Percentiles rank a stretch among this genome's conserved stretches.
phyloP scores from a whole-genome alignment of 2,888 invertebrate species.

The Pollenia angustigena region DNA sequence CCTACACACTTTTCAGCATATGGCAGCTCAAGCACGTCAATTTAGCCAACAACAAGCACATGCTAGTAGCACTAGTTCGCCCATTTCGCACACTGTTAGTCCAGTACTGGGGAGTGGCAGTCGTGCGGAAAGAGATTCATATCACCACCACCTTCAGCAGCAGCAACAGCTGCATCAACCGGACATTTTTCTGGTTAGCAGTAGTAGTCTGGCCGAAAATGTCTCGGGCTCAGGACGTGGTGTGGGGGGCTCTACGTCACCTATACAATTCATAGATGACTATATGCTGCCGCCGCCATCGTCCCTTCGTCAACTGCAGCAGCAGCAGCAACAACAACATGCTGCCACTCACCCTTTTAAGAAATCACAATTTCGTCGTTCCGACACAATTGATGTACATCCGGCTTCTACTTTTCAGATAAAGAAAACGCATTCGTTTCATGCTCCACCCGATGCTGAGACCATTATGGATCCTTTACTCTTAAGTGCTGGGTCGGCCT shows the following conservation, averaged over 20 bases:
- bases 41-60: conserved; percentile 74
- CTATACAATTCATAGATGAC: conserved; percentile 78
- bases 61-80: conserved; percentile 80
- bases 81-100: conserved; percentile 81
- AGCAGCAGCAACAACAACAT: conserved; percentile 75
- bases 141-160: conserved; percentile 65
- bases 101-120: conserved; percentile 78
- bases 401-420: conserved; percentile 84
- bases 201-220: conserved; percentile 82
- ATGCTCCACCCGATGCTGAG: conserved; percentile 83
- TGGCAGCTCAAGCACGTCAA: conserved; percentile 75
- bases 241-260: conserved; percentile 76
- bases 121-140: conserved; percentile 66
- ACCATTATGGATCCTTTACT: conserved; percentile 81
- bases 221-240: conserved; percentile 75
- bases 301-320: conserved; percentile 75
- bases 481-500: conserved; percentile 77
- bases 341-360: conserved; percentile 80
- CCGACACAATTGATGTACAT: conserved; percentile 84
- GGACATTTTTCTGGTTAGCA: conserved; percentile 84
- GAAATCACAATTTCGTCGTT: conserved; percentile 83
- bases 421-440: conserved; percentile 84
- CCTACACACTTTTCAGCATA: conserved; percentile 77
- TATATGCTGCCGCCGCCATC: conserved; percentile 74
- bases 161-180: conserved; percentile 78